phyloP scores from a whole-genome alignment of 2,113 vertebrate species.

The Helogale parvula region DNA sequence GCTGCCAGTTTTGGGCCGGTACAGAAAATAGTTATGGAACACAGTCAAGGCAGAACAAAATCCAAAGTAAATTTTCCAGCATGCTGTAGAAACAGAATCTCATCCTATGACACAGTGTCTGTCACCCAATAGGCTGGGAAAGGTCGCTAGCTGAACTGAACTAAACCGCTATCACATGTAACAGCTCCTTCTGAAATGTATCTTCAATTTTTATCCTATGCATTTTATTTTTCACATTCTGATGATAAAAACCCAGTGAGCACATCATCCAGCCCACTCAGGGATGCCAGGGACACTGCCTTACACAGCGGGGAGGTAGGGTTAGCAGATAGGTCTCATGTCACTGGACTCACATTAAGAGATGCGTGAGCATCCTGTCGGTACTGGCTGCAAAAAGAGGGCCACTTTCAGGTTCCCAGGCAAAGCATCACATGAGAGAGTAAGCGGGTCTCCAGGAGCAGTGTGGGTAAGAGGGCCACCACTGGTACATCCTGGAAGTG shows the following conservation, averaged over 20 bases:
- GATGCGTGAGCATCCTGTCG: fast-evolving
- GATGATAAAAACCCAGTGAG: fast-evolving
- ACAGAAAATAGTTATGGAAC: conserved; percentile 56
- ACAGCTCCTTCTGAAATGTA: background rate
- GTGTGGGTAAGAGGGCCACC: fast-evolving
- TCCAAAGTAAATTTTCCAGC: background rate
- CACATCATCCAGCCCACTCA: fast-evolving
- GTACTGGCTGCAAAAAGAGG: fast-evolving
- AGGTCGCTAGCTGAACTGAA: background rate
- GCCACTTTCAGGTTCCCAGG: no score
- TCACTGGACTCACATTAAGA: fast-evolving
- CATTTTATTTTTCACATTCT: background rate
- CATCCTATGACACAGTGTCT: background rate
- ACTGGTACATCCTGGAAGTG: background rate
- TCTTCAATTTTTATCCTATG: background rate
- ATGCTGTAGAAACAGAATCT: background rate
- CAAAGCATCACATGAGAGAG: background rate
- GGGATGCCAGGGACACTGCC: background rate
- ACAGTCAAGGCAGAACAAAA: background rate
- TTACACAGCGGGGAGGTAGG: fast-evolving
- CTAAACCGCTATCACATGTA: fast-evolving
- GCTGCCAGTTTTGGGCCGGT: background rate
- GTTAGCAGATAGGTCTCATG: fast-evolving
- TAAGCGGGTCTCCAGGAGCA: no score
- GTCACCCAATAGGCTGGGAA: background rate